Percentiles rank a stretch among this genome's conserved stretches.
phyloP scores from a whole-genome alignment of 2,888 invertebrate genomes.

The Fragum sueziense region DNA sequence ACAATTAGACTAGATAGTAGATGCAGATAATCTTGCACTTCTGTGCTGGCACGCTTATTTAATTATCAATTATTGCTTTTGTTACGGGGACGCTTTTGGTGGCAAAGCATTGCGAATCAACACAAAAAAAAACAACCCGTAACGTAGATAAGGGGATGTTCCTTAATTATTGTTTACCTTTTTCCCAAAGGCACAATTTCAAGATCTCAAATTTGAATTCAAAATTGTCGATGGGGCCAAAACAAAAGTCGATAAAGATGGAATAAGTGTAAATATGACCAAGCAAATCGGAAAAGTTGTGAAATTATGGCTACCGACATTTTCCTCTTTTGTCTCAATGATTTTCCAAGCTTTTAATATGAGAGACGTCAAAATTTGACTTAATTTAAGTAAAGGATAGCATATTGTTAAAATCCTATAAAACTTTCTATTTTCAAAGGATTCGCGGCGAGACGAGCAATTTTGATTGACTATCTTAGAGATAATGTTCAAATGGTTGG shows the following conservation, averaged over 20 bases:
- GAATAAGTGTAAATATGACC: too few species aligned
- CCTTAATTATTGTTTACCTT: background rate
- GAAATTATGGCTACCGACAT: too few species aligned
- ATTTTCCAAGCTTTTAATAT: too few species aligned
- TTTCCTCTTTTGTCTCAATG: too few species aligned
- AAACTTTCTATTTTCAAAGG: background rate
- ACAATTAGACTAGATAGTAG: background rate
- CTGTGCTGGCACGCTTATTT: background rate
- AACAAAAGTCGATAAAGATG: too few species aligned
- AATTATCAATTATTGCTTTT: background rate
- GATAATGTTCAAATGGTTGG: background rate
- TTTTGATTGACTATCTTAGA: background rate
- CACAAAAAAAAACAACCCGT: background rate
- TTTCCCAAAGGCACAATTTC: too few species aligned
- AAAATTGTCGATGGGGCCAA: too few species aligned
- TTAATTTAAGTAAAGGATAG: too few species aligned
- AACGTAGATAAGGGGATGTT: background rate
- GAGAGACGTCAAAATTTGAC: too few species aligned
- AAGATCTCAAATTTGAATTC: too few species aligned
- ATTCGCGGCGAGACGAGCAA: background rate
- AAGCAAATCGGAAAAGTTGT: too few species aligned
- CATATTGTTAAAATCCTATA: background rate
- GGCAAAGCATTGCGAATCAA: too few species aligned
- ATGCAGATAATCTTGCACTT: background rate
- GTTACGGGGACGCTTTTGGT: background rate